These are phyloP conservation scores for Apamea anceps DNA, from an alignment of 2,888 invertebrate genomes.

Conservation along the genomic window DNA sequence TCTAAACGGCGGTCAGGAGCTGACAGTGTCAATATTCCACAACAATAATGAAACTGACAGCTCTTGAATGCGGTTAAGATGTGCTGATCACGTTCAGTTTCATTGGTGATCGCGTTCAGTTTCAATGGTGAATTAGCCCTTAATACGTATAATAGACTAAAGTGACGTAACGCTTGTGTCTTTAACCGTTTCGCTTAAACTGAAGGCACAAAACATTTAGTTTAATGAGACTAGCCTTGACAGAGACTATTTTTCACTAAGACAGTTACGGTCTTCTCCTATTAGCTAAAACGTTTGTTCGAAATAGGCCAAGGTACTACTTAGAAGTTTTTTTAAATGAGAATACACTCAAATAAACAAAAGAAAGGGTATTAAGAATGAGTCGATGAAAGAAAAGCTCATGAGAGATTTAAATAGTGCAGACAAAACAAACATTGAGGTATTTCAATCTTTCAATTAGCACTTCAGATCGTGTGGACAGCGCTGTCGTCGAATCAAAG, in stretches of 20 bases:
- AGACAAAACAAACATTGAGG: conserved; percentile 47
- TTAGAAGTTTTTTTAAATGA: conserved; percentile 21
- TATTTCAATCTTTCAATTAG: conserved; percentile 67
- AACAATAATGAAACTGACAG: neutral
- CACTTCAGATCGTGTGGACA: conserved; percentile 62
- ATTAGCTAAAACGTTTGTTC: conserved; percentile 43
- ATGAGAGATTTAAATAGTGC: conserved; percentile 28
- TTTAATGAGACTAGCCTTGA: conserved; percentile 58
- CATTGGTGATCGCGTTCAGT: neutral
- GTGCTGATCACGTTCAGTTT: neutral
- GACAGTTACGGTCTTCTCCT: conserved; percentile 45
- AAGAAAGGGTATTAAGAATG: conserved; percentile 24
- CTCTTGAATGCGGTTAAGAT: neutral
- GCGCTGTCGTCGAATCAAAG: conserved; percentile 65
- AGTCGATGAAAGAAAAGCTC: conserved; percentile 29
- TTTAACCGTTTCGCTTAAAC: conserved; percentile 53
- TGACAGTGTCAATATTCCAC: neutral
- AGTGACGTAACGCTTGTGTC: conserved; percentile 28
- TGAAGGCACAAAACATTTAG: conserved; percentile 52
- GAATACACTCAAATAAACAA: conserved; percentile 11
- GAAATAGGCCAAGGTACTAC: conserved; percentile 21
- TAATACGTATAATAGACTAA: conserved; percentile 33
- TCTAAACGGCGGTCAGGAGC: neutral
- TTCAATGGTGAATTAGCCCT: neutral
- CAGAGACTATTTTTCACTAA: conserved; percentile 63